Base-by-base conservation (phyloP, 2,888 invertebrate genomes). In the Busseola fusca region DNA sequence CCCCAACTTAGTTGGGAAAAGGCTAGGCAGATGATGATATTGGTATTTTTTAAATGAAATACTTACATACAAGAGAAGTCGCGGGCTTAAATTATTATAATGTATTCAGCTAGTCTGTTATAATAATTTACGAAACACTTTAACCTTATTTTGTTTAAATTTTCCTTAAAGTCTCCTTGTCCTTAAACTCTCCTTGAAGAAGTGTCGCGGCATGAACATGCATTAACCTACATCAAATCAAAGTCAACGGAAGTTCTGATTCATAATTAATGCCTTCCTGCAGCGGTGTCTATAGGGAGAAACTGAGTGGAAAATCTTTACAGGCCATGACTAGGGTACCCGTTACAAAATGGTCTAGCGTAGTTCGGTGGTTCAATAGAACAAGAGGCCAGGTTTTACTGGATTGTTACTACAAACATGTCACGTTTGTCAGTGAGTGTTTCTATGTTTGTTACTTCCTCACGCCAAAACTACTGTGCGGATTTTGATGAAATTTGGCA, bases 271-370 rank as follows among this genome's bases (percentile, higher is more conserved):
- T 34, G 12, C n/a, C 50, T 52, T 71, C 50, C 70, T 50, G 30
- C 16, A 37, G n/a, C 9, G 50, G 14, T 25, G 37, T 27, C 12
- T 21, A 21, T 10, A 52, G 48, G 40, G 72, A 30, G 27, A 70
- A 70, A 72, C 25, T 72, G n/a, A 2, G n/a, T 18, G 18, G 30
- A 21, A 70, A 57, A n/a, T 70, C 25, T 25, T 12, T 30, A 72
- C 40, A 18, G 1, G 12, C n/a, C n/a, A 0, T 60, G 60, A 30
- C 27, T 12, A 5, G 18, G 12, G 57, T 21, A 21, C 30, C 57
- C 57, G 12, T 6, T 30, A 30, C 12, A 57, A 30, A 57, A 21
- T 57, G 57, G 6, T 3, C 30, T 21, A 3, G 30, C 2, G 57
- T 57, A 56, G 27, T 56, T 18, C 27, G 18, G 27, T 27, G 18